A percentile compares a stretch with the other conserved stretches of the same genome.
These are phyloP conservation scores for Xenus cinereus DNA, from an alignment of 2,113 vertebrate species.

Conservation along the genomic window DNA sequence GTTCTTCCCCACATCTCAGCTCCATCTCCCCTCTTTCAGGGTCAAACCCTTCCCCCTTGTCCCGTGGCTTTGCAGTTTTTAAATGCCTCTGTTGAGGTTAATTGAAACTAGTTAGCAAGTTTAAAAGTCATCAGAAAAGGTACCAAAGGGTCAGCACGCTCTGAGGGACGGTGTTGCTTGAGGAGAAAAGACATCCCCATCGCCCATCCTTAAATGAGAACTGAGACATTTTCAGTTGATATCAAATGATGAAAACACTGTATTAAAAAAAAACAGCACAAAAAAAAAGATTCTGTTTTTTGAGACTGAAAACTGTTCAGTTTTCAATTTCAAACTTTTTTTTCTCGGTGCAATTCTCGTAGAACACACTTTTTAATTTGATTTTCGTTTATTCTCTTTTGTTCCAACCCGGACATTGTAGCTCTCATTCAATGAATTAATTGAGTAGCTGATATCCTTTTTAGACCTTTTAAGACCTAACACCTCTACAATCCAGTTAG, in stretches of 20 bases:
- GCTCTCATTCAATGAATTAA: background rate
- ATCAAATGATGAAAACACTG: background rate
- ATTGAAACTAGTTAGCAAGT: background rate
- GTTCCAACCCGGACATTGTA: background rate
- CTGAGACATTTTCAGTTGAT: fast-evolving
- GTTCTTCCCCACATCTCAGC: no score
- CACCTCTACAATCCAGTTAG: background rate
- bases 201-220: background rate
- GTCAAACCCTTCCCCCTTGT: no score
- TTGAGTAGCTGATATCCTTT: background rate
- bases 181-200: background rate
- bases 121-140: background rate
- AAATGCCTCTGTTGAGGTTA: background rate
- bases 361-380: background rate
- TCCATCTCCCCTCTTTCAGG: no score
- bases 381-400: background rate
- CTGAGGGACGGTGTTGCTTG: background rate
- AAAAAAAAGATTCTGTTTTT: background rate
- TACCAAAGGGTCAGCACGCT: background rate
- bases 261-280: background rate
- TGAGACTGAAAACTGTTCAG: background rate
- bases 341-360: background rate
- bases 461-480: background rate
- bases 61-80: background rate
- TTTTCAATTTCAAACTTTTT: background rate